phyloP scores from a whole-genome alignment of 2,113 vertebrate species.

The Tapirus terrestris region DNA sequence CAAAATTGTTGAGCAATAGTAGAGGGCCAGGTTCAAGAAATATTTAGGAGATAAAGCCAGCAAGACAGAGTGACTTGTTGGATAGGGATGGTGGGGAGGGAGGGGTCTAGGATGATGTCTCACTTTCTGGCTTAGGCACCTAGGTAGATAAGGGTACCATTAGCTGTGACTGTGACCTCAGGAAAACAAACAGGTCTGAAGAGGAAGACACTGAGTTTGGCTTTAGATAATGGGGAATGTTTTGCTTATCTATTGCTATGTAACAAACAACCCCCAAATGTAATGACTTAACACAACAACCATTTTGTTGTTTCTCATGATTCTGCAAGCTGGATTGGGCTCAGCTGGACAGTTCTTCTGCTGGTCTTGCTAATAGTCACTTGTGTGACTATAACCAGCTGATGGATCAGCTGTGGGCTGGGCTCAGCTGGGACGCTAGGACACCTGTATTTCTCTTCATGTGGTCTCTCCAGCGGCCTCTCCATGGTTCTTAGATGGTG shows the following conservation, averaged over 20 bases:
- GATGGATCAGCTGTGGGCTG: not conserved
- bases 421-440: not conserved
- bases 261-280: not conserved
- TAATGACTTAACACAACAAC: not conserved
- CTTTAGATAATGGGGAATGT: not conserved
- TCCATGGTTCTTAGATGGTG: not conserved
- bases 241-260: not conserved
- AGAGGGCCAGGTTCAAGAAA: not conserved
- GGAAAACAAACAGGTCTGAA: not conserved
- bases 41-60: not conserved
- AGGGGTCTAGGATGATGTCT: not conserved
- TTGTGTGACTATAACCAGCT: not conserved
- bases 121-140: not conserved
- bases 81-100: not conserved
- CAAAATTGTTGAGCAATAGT: not conserved
- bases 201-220: not conserved
- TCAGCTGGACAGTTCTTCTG: not conserved
- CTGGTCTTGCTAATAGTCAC: not conserved
- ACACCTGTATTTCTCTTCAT: not conserved
- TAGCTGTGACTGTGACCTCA: not conserved
- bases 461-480: not conserved
- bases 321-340: not conserved
- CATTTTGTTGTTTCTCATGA: not conserved
- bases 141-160: not conserved
- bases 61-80: not conserved